Evolutionary conservation across 2,888 invertebrate species (phyloP).

Genomic region (Cosmia trapezina): DNA sequence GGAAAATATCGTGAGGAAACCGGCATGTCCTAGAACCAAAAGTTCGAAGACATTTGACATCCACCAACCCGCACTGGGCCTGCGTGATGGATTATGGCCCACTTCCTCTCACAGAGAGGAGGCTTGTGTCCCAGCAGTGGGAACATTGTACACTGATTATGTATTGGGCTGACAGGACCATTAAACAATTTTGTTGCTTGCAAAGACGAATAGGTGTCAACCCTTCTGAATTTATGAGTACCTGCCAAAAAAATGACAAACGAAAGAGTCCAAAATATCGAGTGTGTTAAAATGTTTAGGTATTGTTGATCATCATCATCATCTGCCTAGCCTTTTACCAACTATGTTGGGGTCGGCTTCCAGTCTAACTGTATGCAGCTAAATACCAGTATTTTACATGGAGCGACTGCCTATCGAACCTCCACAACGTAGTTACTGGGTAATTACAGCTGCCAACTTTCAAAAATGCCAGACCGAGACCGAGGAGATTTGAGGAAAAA

Average conservation of each 20-base stretch:
- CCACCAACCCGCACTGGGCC: not conserved
- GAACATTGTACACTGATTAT: not conserved
- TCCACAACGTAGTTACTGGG: no score
- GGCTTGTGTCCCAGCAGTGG: not conserved
- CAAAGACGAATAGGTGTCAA: no score
- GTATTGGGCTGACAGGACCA: not conserved
- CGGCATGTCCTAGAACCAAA: not conserved
- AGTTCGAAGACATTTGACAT: not conserved
- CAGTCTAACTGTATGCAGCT: no score
- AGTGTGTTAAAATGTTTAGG: not conserved
- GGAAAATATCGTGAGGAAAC: no score
- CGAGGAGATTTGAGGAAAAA: no score
- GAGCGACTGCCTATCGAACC: no score
- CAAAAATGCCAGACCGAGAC: no score
- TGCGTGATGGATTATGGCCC: not conserved
- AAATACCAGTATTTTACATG: not conserved
- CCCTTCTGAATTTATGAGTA: not conserved
- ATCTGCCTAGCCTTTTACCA: no score
- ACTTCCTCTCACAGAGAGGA: not conserved
- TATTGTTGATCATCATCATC: no score
- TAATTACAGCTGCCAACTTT: no score
- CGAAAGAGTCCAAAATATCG: not conserved
- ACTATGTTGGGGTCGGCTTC: no score
- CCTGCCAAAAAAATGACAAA: not conserved
- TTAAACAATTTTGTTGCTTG: not conserved